phyloP scores from a whole-genome alignment of 2,113 vertebrate genomes.

The Ictidomys tridecemlineatus region DNA sequence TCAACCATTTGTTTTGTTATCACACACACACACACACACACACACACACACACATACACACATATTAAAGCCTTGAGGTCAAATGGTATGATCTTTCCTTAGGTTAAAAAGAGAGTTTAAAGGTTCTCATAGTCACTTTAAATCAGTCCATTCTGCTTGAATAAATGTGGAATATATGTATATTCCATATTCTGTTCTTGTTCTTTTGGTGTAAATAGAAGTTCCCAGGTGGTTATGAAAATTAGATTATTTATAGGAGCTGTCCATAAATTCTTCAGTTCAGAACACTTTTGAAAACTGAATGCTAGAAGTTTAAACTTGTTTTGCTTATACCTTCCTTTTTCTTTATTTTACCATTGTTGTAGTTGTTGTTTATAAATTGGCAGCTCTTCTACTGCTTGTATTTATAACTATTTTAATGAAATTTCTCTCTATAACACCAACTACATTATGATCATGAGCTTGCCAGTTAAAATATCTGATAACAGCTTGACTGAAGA shows the following conservation, averaged over 20 bases:
- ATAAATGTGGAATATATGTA: not conserved
- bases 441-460: not conserved
- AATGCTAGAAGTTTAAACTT: not conserved
- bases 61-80: not conserved
- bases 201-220: not conserved
- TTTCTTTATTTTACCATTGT: not conserved
- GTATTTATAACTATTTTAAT: conserved; percentile 21
- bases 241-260: not conserved
- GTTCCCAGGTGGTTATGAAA: not conserved
- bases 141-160: not conserved
- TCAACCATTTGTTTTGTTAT: not conserved
- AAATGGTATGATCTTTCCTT: not conserved
- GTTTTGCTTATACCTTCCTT: not conserved
- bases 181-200: no score
- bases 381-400: not conserved
- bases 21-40: not conserved
- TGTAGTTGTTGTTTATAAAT: not conserved
- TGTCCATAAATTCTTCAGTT: not conserved
- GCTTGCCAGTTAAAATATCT: not conserved
- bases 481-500: not conserved
- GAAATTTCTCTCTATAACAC: not conserved
- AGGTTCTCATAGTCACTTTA: not conserved
- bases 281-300: not conserved
- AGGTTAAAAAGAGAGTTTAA: not conserved
- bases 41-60: not conserved